Evolutionary conservation across 2,888 invertebrate species (phyloP).

Genomic region (Papilio protenor): DNA sequence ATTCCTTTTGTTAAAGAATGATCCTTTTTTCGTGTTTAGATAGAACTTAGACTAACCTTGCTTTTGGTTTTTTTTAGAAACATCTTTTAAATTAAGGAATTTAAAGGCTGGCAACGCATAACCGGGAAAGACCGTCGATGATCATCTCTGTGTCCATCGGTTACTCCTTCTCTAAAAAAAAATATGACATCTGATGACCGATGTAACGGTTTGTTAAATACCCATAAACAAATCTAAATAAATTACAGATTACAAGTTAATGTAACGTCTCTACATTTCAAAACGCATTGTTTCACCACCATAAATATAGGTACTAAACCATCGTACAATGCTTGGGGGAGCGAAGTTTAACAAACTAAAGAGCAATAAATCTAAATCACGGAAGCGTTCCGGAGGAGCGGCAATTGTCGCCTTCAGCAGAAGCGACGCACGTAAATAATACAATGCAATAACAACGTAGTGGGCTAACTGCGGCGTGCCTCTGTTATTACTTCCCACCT

Average conservation of each 20-base stretch:
- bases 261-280: not conserved
- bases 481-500: constrained; percentile 71
- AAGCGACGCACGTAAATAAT: constrained; percentile 74
- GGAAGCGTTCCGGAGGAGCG: constrained; percentile 35
- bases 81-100: too few species aligned
- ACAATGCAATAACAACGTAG: constrained; percentile 76
- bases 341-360: constrained; percentile 24
- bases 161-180: too few species aligned
- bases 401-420: constrained; percentile 66
- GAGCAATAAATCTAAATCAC: constrained; percentile 43
- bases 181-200: not conserved
- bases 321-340: constrained; percentile 21
- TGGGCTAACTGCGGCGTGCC: constrained; percentile 76
- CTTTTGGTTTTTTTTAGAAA: too few species aligned
- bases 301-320: constrained; percentile 20
- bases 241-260: not conserved
- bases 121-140: too few species aligned
- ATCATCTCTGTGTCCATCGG: too few species aligned
- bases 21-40: too few species aligned
- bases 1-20: not conserved
- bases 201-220: not conserved
- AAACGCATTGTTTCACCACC: not conserved
- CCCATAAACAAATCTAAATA: not conserved
- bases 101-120: too few species aligned
- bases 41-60: too few species aligned